Evolutionary conservation across 2,797 vertebrate species (phyloP).

Genomic region (Girardinus metallicus): DNA sequence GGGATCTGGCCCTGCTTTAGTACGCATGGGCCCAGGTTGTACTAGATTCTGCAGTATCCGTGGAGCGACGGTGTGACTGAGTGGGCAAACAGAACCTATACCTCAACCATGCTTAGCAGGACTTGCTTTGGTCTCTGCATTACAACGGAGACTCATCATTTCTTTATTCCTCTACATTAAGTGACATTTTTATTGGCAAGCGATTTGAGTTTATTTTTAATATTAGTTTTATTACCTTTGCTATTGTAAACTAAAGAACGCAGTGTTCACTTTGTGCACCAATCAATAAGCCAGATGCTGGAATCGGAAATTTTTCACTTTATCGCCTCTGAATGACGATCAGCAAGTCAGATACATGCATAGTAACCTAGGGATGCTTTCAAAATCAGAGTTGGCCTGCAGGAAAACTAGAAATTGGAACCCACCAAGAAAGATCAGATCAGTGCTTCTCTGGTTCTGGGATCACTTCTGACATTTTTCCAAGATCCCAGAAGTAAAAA

Average conservation of each 20-base stretch:
- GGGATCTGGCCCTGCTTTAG: constrained; percentile 77
- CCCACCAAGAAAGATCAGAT: neutral
- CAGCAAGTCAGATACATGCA: neutral
- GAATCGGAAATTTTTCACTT: neutral
- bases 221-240: neutral
- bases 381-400: neutral
- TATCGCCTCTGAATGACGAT: neutral
- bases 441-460: neutral
- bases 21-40: constrained; percentile 65
- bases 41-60: constrained; percentile 62
- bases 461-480: neutral
- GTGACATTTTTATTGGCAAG: neutral
- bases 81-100: neutral
- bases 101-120: neutral
- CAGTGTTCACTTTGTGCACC: neutral
- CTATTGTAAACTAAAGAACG: neutral
- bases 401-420: neutral
- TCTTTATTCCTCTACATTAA: constrained; percentile 16
- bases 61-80: constrained; percentile 42
- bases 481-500: neutral
- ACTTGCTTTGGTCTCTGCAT: constrained; percentile 9
- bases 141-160: neutral
- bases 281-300: neutral
- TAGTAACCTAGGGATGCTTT: too few relatives aligned
- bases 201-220: neutral